Percentiles rank a stretch among this genome's conserved stretches.
These are phyloP conservation scores for Enteromius trimaculatus DNA, from an alignment of 2,797 vertebrate genomes.

Conservation along the genomic window DNA sequence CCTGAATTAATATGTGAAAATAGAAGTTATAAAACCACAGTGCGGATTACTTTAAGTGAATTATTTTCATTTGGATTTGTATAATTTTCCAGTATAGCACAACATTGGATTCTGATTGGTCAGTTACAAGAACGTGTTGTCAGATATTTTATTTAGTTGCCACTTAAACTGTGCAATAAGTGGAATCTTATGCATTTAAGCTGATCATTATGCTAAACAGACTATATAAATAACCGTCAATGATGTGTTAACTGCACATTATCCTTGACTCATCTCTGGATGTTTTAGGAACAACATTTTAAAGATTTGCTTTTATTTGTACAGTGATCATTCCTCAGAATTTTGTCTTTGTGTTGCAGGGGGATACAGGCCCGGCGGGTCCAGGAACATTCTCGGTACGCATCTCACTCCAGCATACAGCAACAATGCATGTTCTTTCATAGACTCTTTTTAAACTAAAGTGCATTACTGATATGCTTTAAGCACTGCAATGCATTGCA, in stretches of 20 bases:
- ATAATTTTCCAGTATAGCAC: neutral
- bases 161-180: neutral
- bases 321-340: slow-evolving; percentile 30
- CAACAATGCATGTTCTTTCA: slow-evolving; percentile 17
- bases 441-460: neutral
- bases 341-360: slow-evolving; percentile 75
- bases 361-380: slow-evolving; percentile 84
- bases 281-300: slow-evolving; percentile 12
- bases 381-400: slow-evolving; percentile 82
- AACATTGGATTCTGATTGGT: neutral
- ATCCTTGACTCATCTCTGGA: slow-evolving; percentile 2
- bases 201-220: neutral
- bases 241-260: neutral
- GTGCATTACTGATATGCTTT: neutral
- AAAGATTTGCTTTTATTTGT: slow-evolving; percentile 13
- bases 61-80: neutral
- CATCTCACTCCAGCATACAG: slow-evolving; percentile 59
- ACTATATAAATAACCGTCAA: neutral
- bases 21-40: too few species aligned
- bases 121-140: neutral
- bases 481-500: neutral
- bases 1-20: neutral
- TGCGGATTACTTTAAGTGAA: neutral
- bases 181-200: neutral
- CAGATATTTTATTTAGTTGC: neutral